Evolutionary conservation across 2,888 invertebrate species (phyloP).

Genomic region (Drosophila antonietae): DNA sequence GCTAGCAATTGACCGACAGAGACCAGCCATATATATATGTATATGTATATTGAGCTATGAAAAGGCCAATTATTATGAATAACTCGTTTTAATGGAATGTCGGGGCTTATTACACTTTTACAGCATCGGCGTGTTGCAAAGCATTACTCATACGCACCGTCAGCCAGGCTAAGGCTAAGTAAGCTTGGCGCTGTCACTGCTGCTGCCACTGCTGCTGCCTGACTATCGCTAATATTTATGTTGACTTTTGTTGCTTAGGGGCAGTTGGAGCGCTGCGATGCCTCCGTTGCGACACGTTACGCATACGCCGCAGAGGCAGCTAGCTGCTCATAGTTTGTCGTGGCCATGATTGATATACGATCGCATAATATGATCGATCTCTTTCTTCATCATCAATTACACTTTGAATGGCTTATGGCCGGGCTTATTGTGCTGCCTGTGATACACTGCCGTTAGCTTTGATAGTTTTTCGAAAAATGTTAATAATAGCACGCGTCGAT

Average conservation of each 20-base stretch:
- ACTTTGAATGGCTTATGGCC: conserved; percentile 71
- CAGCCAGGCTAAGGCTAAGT: background rate
- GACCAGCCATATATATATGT: conserved; percentile 26
- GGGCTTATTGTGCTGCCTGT: conserved; percentile 48
- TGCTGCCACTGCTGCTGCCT: conserved; percentile 21
- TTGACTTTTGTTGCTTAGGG: conserved; percentile 61
- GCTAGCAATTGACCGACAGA: conserved; percentile 46
- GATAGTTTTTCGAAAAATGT: conserved; percentile 54
- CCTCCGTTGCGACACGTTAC: conserved; percentile 75
- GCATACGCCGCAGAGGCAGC: conserved; percentile 59
- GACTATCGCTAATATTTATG: conserved; percentile 62
- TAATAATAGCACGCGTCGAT: conserved; percentile 69
- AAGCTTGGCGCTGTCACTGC: conserved; percentile 25
- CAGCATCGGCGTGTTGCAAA: conserved; percentile 46
- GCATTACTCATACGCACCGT: conserved; percentile 77
- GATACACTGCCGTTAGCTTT: conserved; percentile 56
- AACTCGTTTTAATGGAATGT: conserved; percentile 75
- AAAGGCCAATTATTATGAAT: conserved; percentile 77
- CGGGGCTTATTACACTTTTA: conserved; percentile 64
- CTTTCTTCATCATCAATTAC: conserved; percentile 80
- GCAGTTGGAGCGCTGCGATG: conserved; percentile 53
- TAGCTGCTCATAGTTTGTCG: conserved; percentile 69
- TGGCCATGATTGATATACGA: conserved; percentile 77
- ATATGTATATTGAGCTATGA: conserved; percentile 65
- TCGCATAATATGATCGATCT: conserved; percentile 79